These are phyloP conservation scores for Hemiscyllium ocellatum DNA, from an alignment of 2,113 vertebrate species.

Conservation along the genomic window DNA sequence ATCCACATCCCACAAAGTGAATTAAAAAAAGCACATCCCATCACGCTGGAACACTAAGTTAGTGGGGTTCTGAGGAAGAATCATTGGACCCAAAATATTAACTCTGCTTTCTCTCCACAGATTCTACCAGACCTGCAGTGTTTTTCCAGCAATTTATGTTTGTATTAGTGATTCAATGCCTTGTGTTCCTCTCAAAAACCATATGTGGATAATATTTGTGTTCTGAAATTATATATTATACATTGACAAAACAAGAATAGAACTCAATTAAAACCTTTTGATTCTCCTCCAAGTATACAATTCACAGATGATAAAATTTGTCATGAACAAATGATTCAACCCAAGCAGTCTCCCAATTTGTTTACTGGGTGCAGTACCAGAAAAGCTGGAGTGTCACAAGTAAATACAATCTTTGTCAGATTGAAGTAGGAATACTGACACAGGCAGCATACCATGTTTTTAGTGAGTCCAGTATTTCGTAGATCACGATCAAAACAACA, in stretches of 20 bases:
- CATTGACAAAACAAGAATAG: slow-evolving; percentile 17
- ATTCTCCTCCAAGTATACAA: neutral
- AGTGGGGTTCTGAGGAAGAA: no score
- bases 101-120: no score
- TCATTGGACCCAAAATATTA: no score
- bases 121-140: no score
- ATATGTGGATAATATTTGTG: slow-evolving; percentile 14
- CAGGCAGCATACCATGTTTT: neutral
- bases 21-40: neutral
- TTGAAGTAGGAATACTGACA: neutral
- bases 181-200: neutral
- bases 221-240: neutral
- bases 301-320: neutral
- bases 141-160: no score
- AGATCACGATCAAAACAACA: neutral
- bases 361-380: neutral
- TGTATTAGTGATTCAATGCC: neutral
- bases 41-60: neutral
- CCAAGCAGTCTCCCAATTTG: slow-evolving; percentile 13
- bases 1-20: no score
- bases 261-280: neutral
- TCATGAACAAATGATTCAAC: slow-evolving; percentile 14
- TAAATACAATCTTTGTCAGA: neutral
- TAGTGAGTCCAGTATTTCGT: neutral
- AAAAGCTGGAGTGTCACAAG: neutral